Base-by-base conservation (phyloP, 1,140 invertebrate genomes). In the Bombus consobrinus region DNA sequence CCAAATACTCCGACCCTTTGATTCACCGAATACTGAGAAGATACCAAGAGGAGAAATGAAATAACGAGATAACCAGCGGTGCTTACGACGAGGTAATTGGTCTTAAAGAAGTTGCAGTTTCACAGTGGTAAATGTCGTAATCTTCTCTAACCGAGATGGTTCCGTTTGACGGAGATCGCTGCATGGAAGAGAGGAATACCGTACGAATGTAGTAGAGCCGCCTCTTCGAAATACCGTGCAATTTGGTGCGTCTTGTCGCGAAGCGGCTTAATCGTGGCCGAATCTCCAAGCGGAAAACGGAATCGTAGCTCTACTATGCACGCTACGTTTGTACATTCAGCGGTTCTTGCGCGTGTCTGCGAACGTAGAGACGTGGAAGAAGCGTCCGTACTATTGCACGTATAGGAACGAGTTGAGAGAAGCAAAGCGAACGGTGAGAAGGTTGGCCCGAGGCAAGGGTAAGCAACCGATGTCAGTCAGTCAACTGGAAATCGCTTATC, bases 401-500 rank as follows among this genome's bases (percentile, higher is more conserved):
- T 76, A 57, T 25, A 74, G 43, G 15, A 39, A 28, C 37, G 28
- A 39, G 74, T 81, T 32, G 64, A 81, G 80, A 47, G 77, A 68
- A 47, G 86, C 82, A 73, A 74, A 75, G 69, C 53, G 43, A 68
- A 69, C 59, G 82, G 75, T 25, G 87, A 90, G 80, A 86, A 87
- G 89, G 64, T 78, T 78, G 59, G 76, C 79, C 43, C 69, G 68
- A 86, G 83, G 82, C 85, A 86, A 81, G 59, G 86, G 78, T 87
- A 89, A 86, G 89, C 88, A 89, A 88, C 84, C 89, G 91, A 92
- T 90, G 92, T 91, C 92, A 93, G 90, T 90, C 93, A 94, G 93
- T 93, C 92, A 92, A 91, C 91, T 90, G 92, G 89, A 94, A 94
- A 93, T 94, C 93, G 92, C 92, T 94, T 94, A 94, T 89, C 85